Percentiles rank a stretch among this genome's conserved stretches.
These are phyloP conservation scores for Apogon talboti DNA, from an alignment of 2,797 vertebrate genomes.

Conservation along the genomic window DNA sequence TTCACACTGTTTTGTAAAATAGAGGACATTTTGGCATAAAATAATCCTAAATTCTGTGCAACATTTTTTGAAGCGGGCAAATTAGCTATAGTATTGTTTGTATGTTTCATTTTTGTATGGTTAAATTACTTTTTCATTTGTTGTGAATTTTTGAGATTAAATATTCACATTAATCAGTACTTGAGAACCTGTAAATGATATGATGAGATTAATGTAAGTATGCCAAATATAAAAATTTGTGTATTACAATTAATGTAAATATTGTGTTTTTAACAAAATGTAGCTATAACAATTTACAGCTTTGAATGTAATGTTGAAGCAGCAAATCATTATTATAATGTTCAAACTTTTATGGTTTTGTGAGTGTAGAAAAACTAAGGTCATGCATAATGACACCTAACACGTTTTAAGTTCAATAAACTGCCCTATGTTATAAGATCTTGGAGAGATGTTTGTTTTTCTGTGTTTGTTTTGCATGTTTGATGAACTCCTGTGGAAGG, in stretches of 20 bases:
- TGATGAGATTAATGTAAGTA: constrained; percentile 97
- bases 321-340: constrained; percentile 97
- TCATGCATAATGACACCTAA: constrained; percentile 80
- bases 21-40: constrained; percentile 58
- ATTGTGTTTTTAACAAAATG: constrained; percentile 99
- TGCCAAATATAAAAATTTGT: constrained; percentile 98
- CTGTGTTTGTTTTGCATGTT: neutral
- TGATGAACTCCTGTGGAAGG: neutral
- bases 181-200: constrained; percentile 94
- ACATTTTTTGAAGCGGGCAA: constrained; percentile 73
- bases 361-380: constrained; percentile 81
- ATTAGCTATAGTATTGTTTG: constrained; percentile 80
- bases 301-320: constrained; percentile 99
- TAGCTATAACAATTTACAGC: constrained; percentile 99
- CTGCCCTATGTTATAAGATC: constrained; percentile 69
- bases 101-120: constrained; percentile 77
- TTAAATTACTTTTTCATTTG: constrained; percentile 73
- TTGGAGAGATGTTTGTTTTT: neutral
- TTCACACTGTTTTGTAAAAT: constrained; percentile 66
- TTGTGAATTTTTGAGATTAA: constrained; percentile 80
- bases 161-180: constrained; percentile 89
- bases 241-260: constrained; percentile 98
- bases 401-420: constrained; percentile 87
- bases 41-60: constrained; percentile 84
- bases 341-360: constrained; percentile 99